Evolutionary conservation across 1,140 invertebrate species (phyloP).

Genomic region (Heliconius congener): DNA sequence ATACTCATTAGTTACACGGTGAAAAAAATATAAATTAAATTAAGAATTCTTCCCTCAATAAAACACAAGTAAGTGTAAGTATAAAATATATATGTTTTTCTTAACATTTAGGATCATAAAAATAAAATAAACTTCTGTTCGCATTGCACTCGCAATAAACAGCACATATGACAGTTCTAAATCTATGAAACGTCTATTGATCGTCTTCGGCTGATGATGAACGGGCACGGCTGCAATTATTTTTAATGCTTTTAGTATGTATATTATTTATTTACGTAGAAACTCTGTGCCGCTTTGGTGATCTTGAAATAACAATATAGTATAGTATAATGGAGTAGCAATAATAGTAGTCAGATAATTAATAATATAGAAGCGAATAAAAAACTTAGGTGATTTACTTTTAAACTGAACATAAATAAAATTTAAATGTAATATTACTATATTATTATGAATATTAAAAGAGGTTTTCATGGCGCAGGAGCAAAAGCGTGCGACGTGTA

Average conservation of each 20-base stretch:
- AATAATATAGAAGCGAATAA: background rate
- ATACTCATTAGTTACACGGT: too few species aligned
- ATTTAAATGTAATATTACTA: too few species aligned
- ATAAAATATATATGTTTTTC: background rate
- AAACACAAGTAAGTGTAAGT: too few species aligned
- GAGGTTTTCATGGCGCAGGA: too few species aligned
- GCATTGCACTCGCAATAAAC: background rate
- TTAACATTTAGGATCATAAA: background rate
- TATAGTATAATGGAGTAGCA: background rate
- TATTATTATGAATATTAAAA: too few species aligned
- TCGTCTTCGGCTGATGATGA: slow-evolving; percentile 9
- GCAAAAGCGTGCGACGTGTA: too few species aligned
- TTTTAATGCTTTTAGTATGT: background rate
- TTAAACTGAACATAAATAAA: too few species aligned
- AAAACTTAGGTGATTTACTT: background rate
- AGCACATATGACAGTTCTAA: slow-evolving; percentile 22
- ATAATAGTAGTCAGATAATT: background rate
- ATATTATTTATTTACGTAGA: background rate
- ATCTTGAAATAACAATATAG: background rate
- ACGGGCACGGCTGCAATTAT: background rate
- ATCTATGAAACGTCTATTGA: slow-evolving; percentile 7
- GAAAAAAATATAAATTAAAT: background rate
- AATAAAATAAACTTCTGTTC: background rate
- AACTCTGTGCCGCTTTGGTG: background rate
- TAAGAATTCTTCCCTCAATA: background rate